Percentiles rank a stretch among this genome's conserved stretches.
Conservation (phyloP, 2,113 vertebrate species). For the Actenoides lindsayi region DNA sequence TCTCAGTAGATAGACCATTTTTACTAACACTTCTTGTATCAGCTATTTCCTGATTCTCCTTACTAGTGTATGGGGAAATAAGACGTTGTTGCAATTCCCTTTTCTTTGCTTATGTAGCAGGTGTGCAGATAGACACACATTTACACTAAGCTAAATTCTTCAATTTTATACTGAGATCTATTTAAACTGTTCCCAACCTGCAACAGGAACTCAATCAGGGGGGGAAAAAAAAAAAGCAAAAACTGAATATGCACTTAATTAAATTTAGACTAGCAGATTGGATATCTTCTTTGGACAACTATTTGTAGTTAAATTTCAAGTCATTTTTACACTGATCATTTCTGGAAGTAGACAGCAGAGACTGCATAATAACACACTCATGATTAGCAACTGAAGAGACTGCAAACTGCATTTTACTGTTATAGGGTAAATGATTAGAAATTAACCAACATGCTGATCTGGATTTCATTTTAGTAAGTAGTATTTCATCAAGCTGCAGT, state of each 20-base stretch:
- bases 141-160: background rate
- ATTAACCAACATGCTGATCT: conserved; percentile 37
- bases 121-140: background rate
- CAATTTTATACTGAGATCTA: background rate
- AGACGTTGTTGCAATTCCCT: background rate
- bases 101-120: background rate
- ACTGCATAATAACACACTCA: conserved; percentile 30
- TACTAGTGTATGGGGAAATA: background rate
- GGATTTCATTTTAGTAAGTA: conserved; percentile 46
- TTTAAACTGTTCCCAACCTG: background rate
- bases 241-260: conserved; percentile 46
- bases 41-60: background rate
- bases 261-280: conserved; percentile 44
- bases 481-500: conserved; percentile 13
- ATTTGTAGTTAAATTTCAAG: conserved; percentile 58
- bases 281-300: conserved; percentile 37
- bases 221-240: rapidly evolving
- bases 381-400: conserved; percentile 48
- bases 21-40: background rate
- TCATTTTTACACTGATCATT: conserved; percentile 64
- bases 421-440: conserved; percentile 52
- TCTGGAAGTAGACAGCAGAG: conserved; percentile 32
- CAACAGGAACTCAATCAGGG: background rate
- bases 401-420: conserved; percentile 49
- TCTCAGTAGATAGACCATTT: background rate